These are phyloP conservation scores for Chionodraco myersi DNA, from an alignment of 2,113 vertebrate species.

Conservation along the genomic window DNA sequence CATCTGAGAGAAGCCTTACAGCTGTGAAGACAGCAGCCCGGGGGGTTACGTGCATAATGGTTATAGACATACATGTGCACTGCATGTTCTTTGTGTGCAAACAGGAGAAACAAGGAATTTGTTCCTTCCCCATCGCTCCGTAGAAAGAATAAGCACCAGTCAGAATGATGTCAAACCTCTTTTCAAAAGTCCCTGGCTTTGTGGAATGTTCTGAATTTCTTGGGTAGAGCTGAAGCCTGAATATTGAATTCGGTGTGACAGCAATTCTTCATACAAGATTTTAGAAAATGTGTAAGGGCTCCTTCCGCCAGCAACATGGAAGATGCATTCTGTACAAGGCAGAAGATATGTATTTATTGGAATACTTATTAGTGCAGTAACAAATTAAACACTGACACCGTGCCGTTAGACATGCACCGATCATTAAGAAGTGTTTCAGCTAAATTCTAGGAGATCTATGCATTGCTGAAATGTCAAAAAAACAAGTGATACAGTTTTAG, in stretches of 20 bases:
- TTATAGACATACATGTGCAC: conserved; percentile 14
- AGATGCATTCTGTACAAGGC: background rate
- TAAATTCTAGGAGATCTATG: too few species aligned
- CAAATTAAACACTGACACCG: too few species aligned
- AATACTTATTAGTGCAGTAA: background rate
- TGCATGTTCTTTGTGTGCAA: conserved; percentile 39
- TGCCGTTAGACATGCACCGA: too few species aligned
- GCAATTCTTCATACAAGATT: conserved; percentile 21
- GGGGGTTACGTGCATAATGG: conserved; percentile 59
- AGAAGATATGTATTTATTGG: background rate
- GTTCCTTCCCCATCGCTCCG: conserved; percentile 16
- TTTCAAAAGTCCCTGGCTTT: conserved; percentile 27
- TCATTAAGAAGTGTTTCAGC: too few species aligned
- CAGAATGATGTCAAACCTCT: conserved; percentile 35
- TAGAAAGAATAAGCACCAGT: conserved; percentile 34
- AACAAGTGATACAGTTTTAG: too few species aligned
- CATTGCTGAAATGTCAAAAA: too few species aligned
- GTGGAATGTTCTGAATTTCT: conserved; percentile 24
- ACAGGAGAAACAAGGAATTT: conserved; percentile 63
- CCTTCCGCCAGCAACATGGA: background rate
- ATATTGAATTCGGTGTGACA: conserved; percentile 42
- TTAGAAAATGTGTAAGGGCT: background rate
- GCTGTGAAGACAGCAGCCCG: conserved; percentile 41
- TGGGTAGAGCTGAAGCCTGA: conserved; percentile 18
- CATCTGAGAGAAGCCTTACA: conserved; percentile 57